Evolutionary conservation across 1,140 invertebrate species (phyloP), one percentile per base, ranked within the genome.

Genomic region (Dinothrombium tinctorium): DNA sequence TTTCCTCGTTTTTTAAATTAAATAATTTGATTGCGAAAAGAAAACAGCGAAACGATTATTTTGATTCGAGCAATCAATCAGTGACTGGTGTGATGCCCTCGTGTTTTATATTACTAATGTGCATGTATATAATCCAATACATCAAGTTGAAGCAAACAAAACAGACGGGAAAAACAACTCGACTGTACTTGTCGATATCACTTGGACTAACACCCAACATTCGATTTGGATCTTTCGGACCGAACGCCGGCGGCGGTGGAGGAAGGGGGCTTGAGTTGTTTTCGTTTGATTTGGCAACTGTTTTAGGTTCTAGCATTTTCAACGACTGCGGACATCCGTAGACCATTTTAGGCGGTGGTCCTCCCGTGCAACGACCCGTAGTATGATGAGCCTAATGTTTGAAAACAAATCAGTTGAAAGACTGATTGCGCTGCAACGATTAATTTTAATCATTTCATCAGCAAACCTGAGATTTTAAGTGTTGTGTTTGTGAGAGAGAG

Each of bases 51-150:
- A n/a, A n/a, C n/a, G n/a, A n/a, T n/a, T n/a, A n/a, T n/a, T n/a
- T n/a, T n/a, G n/a, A n/a, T n/a, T n/a, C n/a, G n/a, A n/a, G n/a
- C n/a, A n/a, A n/a, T n/a, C n/a, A n/a, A n/a, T n/a, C n/a, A n/a
- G n/a, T n/a, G n/a, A n/a, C n/a, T n/a, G n/a, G n/a, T n/a, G n/a
- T n/a, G n/a, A n/a, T n/a, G n/a, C n/a, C n/a, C n/a, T n/a, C n/a
- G n/a, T n/a, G n/a, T n/a, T n/a, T n/a, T n/a, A n/a, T n/a, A n/a
- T n/a, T n/a, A n/a, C 33, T 36, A 36, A 90, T 86, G 67, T 89
- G 82, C 48, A 89, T 65, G 56, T 90, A 90, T 52, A 90, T 89
- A 57, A 89, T 86, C 84, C 84, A 92, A 61, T 92, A 90, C 82
- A 87, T 89, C 38, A 90, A 69, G 60, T 92, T 90, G 69, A 92